Conservation (phyloP, 2,113 vertebrate genomes). For the Semicossyphus pulcher region DNA sequence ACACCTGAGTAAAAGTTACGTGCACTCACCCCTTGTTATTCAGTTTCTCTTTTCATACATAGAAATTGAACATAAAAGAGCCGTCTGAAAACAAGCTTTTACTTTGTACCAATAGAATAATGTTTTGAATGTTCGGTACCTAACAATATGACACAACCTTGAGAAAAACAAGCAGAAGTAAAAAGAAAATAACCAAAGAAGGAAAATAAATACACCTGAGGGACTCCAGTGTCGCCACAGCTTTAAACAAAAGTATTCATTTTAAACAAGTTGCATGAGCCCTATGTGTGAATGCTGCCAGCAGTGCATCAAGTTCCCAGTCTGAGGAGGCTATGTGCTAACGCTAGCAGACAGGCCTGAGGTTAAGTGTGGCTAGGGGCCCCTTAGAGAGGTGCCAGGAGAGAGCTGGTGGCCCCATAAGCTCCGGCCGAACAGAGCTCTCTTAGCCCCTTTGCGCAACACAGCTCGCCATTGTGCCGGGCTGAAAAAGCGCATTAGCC, state of each 20-base stretch:
- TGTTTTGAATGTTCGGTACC: too few species aligned
- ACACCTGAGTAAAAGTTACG: too few species aligned
- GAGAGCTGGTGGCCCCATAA: conserved; percentile 79
- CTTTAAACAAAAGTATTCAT: conserved; percentile 43
- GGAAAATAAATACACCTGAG: too few species aligned
- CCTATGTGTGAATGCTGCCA: conserved; percentile 50
- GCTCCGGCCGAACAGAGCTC: conserved; percentile 66
- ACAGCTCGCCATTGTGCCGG: conserved; percentile 76
- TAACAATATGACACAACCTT: too few species aligned
- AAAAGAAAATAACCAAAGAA: too few species aligned
- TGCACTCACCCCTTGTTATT: too few species aligned
- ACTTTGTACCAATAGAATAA: too few species aligned
- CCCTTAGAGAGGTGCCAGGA: conserved; percentile 72
- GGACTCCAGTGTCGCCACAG: too few species aligned
- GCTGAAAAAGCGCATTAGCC: conserved; percentile 79
- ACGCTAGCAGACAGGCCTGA: conserved; percentile 70
- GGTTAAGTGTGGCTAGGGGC: conserved; percentile 77
- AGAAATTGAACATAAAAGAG: too few species aligned
- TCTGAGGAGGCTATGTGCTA: conserved; percentile 59
- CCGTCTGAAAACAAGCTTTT: too few species aligned
- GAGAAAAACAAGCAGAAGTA: too few species aligned
- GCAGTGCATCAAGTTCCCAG: conserved; percentile 53
- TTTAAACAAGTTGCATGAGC: conserved; percentile 16
- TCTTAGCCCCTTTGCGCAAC: conserved; percentile 71
- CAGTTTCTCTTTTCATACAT: too few species aligned